Percentiles rank a stretch among this genome's conserved stretches.
Evolutionary conservation across 2,797 vertebrate species (phyloP).

Genomic region (Sebastes hubbsi): DNA sequence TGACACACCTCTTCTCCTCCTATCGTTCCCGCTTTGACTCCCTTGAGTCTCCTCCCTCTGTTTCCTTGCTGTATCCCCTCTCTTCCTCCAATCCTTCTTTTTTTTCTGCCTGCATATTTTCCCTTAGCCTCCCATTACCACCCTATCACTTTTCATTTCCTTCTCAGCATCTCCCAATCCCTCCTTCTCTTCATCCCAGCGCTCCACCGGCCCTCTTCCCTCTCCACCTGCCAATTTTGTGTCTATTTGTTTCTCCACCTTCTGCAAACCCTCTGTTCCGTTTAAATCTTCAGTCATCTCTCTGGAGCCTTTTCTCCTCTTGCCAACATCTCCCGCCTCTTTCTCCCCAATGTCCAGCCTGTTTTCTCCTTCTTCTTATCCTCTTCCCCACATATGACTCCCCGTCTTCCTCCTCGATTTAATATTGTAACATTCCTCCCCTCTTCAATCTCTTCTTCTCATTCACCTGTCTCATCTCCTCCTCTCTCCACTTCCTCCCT

Average conservation of each 20-base stretch:
- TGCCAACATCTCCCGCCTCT: constrained; percentile 7
- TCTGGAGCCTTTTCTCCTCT: neutral
- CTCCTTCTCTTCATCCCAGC: constrained; percentile 2
- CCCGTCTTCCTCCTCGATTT: neutral
- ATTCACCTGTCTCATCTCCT: neutral
- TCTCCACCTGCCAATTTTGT: constrained; percentile 31
- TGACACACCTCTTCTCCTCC: neutral
- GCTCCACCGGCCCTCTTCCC: neutral
- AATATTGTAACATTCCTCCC: neutral
- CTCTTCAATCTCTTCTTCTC: neutral
- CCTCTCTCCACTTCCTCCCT: neutral
- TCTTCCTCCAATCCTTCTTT: neutral
- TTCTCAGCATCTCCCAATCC: neutral
- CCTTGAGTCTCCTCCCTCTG: neutral
- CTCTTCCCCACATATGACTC: neutral
- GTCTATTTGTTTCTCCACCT: constrained; percentile 32
- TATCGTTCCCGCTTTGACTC: neutral
- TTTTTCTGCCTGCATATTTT: neutral
- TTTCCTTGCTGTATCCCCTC: neutral
- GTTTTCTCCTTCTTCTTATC: neutral
- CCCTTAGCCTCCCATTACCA: neutral
- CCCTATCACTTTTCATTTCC: constrained; percentile 2
- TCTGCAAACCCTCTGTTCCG: constrained; percentile 9
- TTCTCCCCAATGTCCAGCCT: neutral
- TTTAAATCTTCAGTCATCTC: constrained; percentile 25